Base-by-base conservation (phyloP, 2,797 vertebrate species). In the Buphagus erythrorhynchus region DNA sequence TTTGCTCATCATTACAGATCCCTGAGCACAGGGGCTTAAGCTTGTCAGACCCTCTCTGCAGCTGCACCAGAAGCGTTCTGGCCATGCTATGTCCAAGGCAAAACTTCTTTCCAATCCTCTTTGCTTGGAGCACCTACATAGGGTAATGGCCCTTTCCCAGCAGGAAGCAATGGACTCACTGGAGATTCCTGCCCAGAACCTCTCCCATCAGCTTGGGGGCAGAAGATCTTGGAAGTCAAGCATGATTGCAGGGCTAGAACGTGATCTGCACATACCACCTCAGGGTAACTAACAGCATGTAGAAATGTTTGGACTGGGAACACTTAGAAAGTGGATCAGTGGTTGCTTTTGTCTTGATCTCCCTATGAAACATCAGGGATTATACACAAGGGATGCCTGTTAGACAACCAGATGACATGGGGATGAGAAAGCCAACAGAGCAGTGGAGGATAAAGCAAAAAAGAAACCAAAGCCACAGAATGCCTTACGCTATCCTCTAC, bases 11-110 rank as follows among this genome's bases (percentile, higher is more conserved):
- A 2, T 55, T 73, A 66, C 67, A 58, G 28, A 15, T 13, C 45
- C 0, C 2, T 36, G 45, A 88, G n/a, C 0, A 2, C 4, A n/a
- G 13, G 7, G 19, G 16, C 6, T 43, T 24, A 43, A 86, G 12
- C 14, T 51, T 36, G 8, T 57, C 52, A 78, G 29, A 75, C 5
- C 11, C 20, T 74, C 75, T 52, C 73, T 48, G 2, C 1, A 36
- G 69, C 45, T 81, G 54, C 28, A 31, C 33, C 9, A 2, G 18
- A 31, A 58, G 3, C 14, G n/a, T 17, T 78, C 66, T 84, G 69
- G 26, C 36, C 35, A 24, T 12, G 42, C 5, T 28, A 3, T 6
- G 12, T 3, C 13, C 54, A 46, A 75, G 49, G 26, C 38, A 88
- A 65, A 58, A 72, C 17, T 71, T 71, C 21, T 66, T 68, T 55